Conservation (phyloP, 2,888 invertebrate species). For the Apamea monoglypha region DNA sequence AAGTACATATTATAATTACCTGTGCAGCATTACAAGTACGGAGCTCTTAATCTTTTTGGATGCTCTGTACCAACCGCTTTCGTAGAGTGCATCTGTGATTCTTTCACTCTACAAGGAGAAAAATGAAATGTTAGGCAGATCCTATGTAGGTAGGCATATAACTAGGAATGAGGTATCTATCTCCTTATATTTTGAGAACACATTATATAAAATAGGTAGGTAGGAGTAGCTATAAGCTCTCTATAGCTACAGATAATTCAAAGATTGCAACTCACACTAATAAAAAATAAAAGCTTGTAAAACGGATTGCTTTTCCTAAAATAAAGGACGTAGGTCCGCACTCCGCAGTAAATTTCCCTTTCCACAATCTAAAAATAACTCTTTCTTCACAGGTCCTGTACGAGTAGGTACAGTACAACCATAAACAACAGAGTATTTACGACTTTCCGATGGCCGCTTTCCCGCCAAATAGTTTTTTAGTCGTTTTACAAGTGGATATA, state of each 20-base stretch:
- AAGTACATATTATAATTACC: constrained; percentile 66
- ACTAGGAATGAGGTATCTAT: not conserved
- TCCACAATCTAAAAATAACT: not conserved
- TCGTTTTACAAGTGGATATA: constrained; percentile 11
- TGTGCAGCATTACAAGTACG: constrained; percentile 81
- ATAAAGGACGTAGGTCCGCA: not conserved
- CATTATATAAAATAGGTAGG: too few species aligned
- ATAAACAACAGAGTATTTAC: constrained; percentile 18
- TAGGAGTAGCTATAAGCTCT: not conserved
- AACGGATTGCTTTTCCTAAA: not conserved
- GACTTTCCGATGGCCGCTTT: constrained; percentile 10
- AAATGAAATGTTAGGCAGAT: not conserved
- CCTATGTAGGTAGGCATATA: not conserved
- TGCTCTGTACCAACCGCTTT: constrained; percentile 82
- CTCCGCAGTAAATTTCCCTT: not conserved
- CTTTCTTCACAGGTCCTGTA: too few species aligned
- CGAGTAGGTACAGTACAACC: not conserved
- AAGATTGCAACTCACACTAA: not conserved
- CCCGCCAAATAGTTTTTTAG: constrained; percentile 15
- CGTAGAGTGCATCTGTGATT: constrained; percentile 79
- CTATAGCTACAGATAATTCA: not conserved
- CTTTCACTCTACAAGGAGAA: constrained; percentile 76
- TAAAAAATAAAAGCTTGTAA: too few species aligned
- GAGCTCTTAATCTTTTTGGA: constrained; percentile 76
- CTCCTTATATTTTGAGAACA: not conserved